A percentile compares a stretch with the other conserved stretches of the same genome.
phyloP scores from a whole-genome alignment of 2,113 vertebrate species.

The Pseudorasbora parva region DNA sequence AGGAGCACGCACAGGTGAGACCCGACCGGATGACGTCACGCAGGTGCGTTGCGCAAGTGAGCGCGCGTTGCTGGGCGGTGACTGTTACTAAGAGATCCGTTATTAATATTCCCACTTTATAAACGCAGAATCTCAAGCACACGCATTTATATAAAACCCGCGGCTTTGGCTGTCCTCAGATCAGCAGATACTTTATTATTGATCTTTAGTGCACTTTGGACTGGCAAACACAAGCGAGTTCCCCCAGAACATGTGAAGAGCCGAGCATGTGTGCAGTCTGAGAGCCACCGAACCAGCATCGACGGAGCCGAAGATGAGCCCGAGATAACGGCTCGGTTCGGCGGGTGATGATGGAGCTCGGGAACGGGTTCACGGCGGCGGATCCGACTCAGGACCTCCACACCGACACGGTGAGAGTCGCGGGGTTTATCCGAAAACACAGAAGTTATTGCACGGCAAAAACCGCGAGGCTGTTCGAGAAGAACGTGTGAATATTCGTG shows the following conservation, averaged over 20 bases:
- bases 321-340: background rate
- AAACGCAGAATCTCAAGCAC: background rate
- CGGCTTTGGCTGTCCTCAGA: slow-evolving; percentile 11
- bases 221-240: slow-evolving; percentile 65
- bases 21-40: background rate
- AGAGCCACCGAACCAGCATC: background rate
- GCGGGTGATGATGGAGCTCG: slow-evolving; percentile 4
- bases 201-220: slow-evolving; percentile 68
- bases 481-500: background rate
- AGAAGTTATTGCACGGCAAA: background rate
- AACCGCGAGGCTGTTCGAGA: background rate
- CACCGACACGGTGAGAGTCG: background rate
- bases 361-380: background rate
- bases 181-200: slow-evolving; percentile 45
- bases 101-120: background rate
- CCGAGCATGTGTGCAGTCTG: background rate
- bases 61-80: background rate
- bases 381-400: background rate
- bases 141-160: background rate
- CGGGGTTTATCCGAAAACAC: background rate
- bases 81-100: background rate
- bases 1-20: background rate
- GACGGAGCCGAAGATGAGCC: background rate
- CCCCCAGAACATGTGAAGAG: slow-evolving; percentile 10
- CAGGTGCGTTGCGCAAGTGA: background rate